Base-by-base conservation (phyloP, 2,888 invertebrate genomes). In the Rotaria socialis region DNA sequence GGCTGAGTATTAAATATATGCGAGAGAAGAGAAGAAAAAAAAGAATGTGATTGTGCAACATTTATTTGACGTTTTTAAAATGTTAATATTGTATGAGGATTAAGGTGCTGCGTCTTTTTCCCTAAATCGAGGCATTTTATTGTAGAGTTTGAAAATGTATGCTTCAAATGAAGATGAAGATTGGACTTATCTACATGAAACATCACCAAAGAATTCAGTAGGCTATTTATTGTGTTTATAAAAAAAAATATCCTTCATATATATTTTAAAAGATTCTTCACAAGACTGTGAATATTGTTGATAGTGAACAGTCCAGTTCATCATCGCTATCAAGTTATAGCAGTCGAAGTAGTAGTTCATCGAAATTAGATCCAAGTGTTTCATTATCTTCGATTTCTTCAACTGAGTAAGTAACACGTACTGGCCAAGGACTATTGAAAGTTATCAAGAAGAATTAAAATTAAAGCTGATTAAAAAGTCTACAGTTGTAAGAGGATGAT, bases 351-450 rank as follows among this genome's bases (percentile, higher is more conserved):
- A 80, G 80, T 47, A 41, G 47, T n/a, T 80, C 80, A 47, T 80
- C 80, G 11, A 43, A 80, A 47, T 80, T 41, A 47, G 41, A 80
- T 47, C 47, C 47, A 80, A 80, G 47, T 47, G 24, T 24, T 80
- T 80, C 80, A 8, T n/a, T 80, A 80, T 80, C 80, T 0, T 80
- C 80, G 24, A 43, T 80, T 47, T 80, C 47, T 80, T 80, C 47
- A n/a, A 43, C 24, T 14, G 80, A 80, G 80, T 80, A 14, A 80
- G 80, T 80, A 10, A 47, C 24, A 47, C 0, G 7, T 16, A 10
- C 16, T 35, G 7, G 2, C 6, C 19, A 55, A 55, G 1, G 22
- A 55, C 7, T 19, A 14, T 52, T 11, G 14, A 47, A 47, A 47
- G 7, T 47, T 47, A 11, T 47, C 0, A 11, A 47, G 11, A 47